Conservation (phyloP, 2,113 vertebrate genomes). For the Pseudorectes ferrugineus region DNA sequence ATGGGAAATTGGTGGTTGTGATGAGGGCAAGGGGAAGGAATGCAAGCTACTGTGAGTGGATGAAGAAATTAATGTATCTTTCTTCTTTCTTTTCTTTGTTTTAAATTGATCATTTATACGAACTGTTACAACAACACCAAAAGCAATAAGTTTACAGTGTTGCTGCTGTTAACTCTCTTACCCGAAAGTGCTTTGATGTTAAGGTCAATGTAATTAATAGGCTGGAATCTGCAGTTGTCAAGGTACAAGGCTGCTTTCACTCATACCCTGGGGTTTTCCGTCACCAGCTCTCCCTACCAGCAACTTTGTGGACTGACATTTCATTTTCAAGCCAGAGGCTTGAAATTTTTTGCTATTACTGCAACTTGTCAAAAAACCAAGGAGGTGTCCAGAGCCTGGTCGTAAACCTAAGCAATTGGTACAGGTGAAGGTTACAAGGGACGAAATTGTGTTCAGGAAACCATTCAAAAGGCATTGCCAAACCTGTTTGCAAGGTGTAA, state of each 20-base stretch:
- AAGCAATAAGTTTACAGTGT: neutral
- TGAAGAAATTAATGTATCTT: neutral
- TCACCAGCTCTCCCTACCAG: constrained; percentile 19
- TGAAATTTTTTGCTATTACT: constrained; percentile 40
- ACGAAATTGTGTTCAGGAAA: neutral
- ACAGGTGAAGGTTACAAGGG: neutral
- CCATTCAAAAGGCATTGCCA: neutral
- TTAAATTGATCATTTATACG: neutral
- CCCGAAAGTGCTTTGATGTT: neutral
- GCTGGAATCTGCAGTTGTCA: neutral
- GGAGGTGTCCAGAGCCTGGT: neutral
- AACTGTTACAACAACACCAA: neutral
- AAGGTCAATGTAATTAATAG: constrained; percentile 43
- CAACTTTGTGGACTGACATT: neutral
- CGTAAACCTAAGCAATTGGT: neutral
- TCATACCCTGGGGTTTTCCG: constrained; percentile 5
- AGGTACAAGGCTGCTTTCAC: constrained; percentile 15
- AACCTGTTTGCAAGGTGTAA: neutral
- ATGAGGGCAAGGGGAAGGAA: neutral
- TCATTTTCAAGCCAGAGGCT: constrained; percentile 2
- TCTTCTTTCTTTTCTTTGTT: neutral
- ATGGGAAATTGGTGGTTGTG: neutral
- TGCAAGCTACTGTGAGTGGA: neutral
- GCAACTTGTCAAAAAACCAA: neutral
- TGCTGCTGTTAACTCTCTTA: neutral